phyloP scores from a whole-genome alignment of 1,140 invertebrate species.

The Carposina sasakii region DNA sequence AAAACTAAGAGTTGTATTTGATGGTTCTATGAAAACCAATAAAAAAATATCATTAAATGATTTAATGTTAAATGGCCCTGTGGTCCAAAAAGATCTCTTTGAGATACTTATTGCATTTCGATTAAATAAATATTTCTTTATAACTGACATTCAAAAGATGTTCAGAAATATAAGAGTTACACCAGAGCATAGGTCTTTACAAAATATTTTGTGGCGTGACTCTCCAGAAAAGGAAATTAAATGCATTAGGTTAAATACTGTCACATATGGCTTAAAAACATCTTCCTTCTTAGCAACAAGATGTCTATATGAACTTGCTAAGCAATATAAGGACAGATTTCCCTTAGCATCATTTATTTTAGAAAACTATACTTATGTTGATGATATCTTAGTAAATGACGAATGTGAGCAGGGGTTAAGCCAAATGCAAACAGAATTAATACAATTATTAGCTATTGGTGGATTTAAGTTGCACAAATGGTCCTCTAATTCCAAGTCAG shows the following conservation, averaged over 20 bases:
- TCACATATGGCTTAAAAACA: not conserved
- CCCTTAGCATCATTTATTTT: not conserved
- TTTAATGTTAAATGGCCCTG: not conserved
- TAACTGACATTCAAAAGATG: slow-evolving; percentile 1
- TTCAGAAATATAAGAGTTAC: not conserved
- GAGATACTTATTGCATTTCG: not conserved
- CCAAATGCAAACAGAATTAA: not conserved
- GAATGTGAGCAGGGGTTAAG: not conserved
- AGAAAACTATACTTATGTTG: slow-evolving; percentile 1
- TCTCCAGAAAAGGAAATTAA: not conserved
- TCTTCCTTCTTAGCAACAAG: slow-evolving; percentile 1
- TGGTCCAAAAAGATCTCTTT: not conserved
- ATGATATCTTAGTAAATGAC: not conserved
- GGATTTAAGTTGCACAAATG: slow-evolving; percentile 1
- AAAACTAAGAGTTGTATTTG: not conserved
- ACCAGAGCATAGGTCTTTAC: not conserved
- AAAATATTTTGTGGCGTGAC: slow-evolving; percentile 2
- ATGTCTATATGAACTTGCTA: not conserved
- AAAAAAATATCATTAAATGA: not conserved
- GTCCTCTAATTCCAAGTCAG: not conserved
- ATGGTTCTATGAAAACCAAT: not conserved
- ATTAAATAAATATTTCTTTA: not conserved
- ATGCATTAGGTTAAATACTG: slow-evolving; percentile 1
- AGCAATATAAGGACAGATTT: not conserved
- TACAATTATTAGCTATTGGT: not conserved